A percentile compares a stretch with the other conserved stretches of the same genome.
phyloP scores from a whole-genome alignment of 92 coral and sea anemone genomes.

The Paramuricea clavata region DNA sequence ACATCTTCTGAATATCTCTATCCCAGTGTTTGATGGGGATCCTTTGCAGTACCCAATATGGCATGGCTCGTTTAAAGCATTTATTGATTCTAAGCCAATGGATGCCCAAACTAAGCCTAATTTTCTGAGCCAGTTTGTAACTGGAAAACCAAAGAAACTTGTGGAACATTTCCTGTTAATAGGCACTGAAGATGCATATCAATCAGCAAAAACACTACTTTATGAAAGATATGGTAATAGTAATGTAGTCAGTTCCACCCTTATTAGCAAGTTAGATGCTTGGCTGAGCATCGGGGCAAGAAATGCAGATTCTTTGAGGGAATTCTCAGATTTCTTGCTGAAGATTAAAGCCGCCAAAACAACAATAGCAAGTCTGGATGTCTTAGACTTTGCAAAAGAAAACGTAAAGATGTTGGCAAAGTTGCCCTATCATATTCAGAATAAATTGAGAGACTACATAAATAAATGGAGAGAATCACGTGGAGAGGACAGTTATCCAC shows the following conservation, averaged over 20 bases:
- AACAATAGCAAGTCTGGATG: conserved; percentile 55
- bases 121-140: conserved; percentile 62
- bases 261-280: conserved; percentile 62
- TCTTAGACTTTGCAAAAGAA: conserved; percentile 62
- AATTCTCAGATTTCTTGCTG: conserved; percentile 67
- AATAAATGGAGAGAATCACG: conserved; percentile 34
- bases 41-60: conserved; percentile 67
- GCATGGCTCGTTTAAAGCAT: conserved; percentile 65
- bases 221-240: conserved; percentile 45
- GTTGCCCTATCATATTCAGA: too few relatives aligned
- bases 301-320: conserved; percentile 65
- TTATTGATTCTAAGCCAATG: conserved; percentile 53
- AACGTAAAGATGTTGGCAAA: conserved; percentile 64
- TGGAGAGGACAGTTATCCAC: conserved; percentile 48
- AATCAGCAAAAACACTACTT: conserved; percentile 41
- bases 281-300: conserved; percentile 64
- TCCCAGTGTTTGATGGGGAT: conserved; percentile 70
- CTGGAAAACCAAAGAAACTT: conserved; percentile 57
- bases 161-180: conserved; percentile 33
- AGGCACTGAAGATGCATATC: conserved; percentile 47
- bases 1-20: conserved; percentile 51
- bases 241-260: conserved; percentile 57
- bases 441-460: conserved; percentile 70
- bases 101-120: conserved; percentile 71
- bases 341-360: conserved; percentile 70